Evolutionary conservation across 2,888 invertebrate genomes (phyloP).

Genomic region (Heliothis peltigera): DNA sequence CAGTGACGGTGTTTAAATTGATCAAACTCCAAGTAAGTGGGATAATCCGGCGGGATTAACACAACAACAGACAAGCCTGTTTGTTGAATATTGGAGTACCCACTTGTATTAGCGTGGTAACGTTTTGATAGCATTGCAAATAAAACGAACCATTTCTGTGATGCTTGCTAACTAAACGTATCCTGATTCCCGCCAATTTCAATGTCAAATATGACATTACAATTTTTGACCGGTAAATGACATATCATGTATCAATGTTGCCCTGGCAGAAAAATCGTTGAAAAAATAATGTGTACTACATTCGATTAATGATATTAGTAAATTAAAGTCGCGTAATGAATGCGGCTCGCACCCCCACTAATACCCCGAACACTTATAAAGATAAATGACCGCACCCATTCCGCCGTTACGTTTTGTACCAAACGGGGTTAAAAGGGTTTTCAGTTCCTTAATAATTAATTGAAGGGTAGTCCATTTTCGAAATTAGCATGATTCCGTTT

Average conservation of each 20-base stretch:
- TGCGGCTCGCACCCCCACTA: conserved; percentile 56
- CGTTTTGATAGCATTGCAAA: conserved; percentile 49
- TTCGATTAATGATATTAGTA: conserved; percentile 64
- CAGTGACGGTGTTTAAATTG: conserved; percentile 74
- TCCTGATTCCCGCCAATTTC: conserved; percentile 18
- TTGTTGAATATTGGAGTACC: conserved; percentile 62
- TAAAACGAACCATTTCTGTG: conserved; percentile 41
- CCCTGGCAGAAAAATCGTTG: conserved; percentile 19
- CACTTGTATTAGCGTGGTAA: conserved; percentile 53
- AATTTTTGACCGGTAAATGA: not conserved
- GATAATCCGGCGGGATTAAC: conserved; percentile 72
- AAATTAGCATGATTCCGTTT: conserved; percentile 78
- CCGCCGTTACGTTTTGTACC: conserved; percentile 70
- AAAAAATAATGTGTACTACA: conserved; percentile 37
- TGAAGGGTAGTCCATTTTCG: conserved; percentile 75
- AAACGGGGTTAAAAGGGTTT: conserved; percentile 82
- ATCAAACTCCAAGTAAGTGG: conserved; percentile 75
- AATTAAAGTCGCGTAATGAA: conserved; percentile 76
- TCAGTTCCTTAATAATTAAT: conserved; percentile 83
- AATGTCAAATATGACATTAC: conserved; percentile 22
- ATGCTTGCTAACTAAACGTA: conserved; percentile 18
- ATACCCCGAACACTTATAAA: conserved; percentile 81
- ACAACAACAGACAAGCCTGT: conserved; percentile 63
- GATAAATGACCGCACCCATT: conserved; percentile 81
- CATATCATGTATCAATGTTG: conserved; percentile 9